These are phyloP conservation scores for Conistra vaccinii DNA, from an alignment of 2,888 invertebrate genomes.

Conservation along the genomic window DNA sequence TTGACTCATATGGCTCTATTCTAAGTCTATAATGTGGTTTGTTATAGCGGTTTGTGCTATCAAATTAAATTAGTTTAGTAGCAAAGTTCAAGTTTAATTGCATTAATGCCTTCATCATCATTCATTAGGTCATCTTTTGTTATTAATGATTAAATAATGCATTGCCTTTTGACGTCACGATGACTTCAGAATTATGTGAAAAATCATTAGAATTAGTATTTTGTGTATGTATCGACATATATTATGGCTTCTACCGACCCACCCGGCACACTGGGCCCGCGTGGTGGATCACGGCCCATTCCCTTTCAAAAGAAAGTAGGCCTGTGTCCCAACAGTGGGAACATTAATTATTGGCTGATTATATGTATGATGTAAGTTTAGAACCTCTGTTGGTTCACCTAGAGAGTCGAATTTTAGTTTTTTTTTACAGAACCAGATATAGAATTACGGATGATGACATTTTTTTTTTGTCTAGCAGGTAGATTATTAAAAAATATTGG, in stretches of 20 bases:
- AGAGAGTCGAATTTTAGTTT: neutral
- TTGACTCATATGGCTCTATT: neutral
- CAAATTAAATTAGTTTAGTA: neutral
- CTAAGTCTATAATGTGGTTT: neutral
- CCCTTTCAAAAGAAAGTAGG: too few relatives aligned
- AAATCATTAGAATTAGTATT: neutral
- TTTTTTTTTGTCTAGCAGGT: too few relatives aligned
- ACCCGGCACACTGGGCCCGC: too few relatives aligned
- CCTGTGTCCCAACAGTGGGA: too few relatives aligned
- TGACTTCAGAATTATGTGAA: constrained; percentile 8
- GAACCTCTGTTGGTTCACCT: neutral
- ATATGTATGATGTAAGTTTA: neutral
- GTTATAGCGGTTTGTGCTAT: neutral
- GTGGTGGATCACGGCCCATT: too few relatives aligned
- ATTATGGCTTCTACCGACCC: too few relatives aligned
- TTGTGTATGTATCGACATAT: too few relatives aligned
- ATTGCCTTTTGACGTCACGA: constrained; percentile 16
- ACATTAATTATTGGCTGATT: too few relatives aligned
- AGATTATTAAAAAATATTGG: too few relatives aligned
- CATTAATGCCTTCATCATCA: neutral
- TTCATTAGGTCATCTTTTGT: constrained; percentile 36
- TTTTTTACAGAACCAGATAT: neutral
- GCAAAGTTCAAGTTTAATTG: neutral
- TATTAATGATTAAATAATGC: constrained; percentile 19
- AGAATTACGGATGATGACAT: too few relatives aligned